Evolutionary conservation across 2,888 invertebrate genomes (phyloP).

Genomic region (Agrilus mali): DNA sequence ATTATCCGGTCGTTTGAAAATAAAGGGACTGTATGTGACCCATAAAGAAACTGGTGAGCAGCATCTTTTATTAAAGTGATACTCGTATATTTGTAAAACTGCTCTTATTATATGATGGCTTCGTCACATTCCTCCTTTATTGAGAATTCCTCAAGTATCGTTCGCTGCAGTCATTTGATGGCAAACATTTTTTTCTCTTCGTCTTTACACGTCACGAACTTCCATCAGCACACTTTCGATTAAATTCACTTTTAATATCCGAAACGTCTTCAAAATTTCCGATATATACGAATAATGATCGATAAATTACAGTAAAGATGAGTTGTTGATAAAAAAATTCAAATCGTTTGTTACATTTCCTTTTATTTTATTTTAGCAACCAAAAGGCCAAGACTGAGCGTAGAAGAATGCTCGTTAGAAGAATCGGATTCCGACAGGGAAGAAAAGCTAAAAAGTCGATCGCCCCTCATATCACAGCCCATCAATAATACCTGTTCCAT

Average conservation of each 20-base stretch:
- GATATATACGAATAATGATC: too few relatives aligned
- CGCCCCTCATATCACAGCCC: constrained; percentile 28
- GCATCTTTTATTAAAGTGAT: constrained; percentile 29
- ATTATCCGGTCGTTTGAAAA: too few relatives aligned
- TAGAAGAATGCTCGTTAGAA: constrained; percentile 33
- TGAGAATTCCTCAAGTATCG: constrained; percentile 38
- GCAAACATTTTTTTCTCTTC: neutral
- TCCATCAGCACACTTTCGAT: too few relatives aligned
- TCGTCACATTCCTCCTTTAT: constrained; percentile 34
- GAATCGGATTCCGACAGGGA: constrained; percentile 38
- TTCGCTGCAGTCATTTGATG: constrained; percentile 5
- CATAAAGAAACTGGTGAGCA: constrained; percentile 11
- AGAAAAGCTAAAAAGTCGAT: constrained; percentile 23
- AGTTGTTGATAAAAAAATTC: too few relatives aligned
- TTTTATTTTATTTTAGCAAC: constrained; percentile 26
- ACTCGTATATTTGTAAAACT: constrained; percentile 31
- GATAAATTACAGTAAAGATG: too few relatives aligned
- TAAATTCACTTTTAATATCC: too few relatives aligned
- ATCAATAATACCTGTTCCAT: constrained; percentile 38
- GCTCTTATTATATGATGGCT: constrained; percentile 5
- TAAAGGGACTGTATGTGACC: constrained; percentile 8
- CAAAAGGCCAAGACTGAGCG: constrained; percentile 36
- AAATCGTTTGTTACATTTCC: constrained; percentile 16
- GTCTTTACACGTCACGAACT: neutral
- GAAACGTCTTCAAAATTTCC: too few relatives aligned